These are phyloP conservation scores for Drymodes brunneopygia DNA, from an alignment of 2,113 vertebrate species.

Conservation along the genomic window DNA sequence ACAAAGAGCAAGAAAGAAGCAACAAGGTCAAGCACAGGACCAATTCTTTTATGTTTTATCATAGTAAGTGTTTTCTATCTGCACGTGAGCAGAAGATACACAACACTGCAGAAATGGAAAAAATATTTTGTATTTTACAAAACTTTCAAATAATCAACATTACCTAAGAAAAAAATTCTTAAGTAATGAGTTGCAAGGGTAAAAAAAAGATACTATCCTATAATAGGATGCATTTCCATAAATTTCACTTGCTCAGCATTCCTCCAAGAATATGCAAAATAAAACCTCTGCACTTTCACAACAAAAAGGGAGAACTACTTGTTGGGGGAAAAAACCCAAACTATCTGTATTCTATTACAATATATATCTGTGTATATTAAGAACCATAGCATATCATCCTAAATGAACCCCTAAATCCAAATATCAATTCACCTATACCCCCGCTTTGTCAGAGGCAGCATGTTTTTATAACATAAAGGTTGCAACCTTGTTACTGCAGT, in stretches of 20 bases:
- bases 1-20: not conserved
- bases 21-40: not conserved
- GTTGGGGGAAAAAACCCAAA: not conserved
- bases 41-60: not conserved
- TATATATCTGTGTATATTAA: not conserved
- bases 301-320: not conserved
- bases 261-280: not conserved
- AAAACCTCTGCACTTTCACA: not conserved
- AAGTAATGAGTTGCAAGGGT: not conserved
- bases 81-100: not conserved
- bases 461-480: rapidly evolving
- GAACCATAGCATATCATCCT: not conserved
- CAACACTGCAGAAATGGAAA: not conserved
- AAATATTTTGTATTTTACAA: not conserved
- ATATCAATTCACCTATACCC: not conserved
- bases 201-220: not conserved
- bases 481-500: not conserved
- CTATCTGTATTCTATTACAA: not conserved
- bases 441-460: not conserved
- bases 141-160: not conserved
- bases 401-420: not conserved
- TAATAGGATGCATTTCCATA: not conserved
- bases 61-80: not conserved
- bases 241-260: not conserved
- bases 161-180: not conserved